phyloP scores from a whole-genome alignment of 2,113 vertebrate species.

The Dermatemys mawii region DNA sequence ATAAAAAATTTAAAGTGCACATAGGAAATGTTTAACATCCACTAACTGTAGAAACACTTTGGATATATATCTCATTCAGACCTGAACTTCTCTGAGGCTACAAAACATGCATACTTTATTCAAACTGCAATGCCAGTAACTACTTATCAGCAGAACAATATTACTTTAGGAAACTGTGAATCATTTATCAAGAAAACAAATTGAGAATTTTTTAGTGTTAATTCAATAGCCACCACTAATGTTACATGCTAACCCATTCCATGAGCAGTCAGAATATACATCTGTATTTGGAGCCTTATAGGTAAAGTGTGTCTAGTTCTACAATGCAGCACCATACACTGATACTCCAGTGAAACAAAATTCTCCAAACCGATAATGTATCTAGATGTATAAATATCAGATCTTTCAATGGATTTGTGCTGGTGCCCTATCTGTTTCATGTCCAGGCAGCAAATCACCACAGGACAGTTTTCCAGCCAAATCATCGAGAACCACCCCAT shows the following conservation, averaged over 20 bases:
- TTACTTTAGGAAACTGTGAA: conserved; percentile 18
- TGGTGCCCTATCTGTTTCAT: too few relatives aligned
- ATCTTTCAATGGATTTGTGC: too few relatives aligned
- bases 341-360: too few relatives aligned
- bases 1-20: neutral
- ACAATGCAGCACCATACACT: too few relatives aligned
- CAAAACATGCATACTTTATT: neutral
- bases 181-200: neutral
- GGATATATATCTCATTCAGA: conserved; percentile 8
- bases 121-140: conserved; percentile 11
- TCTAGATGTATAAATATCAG: too few relatives aligned
- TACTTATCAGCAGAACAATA: conserved; percentile 20
- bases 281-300: conserved; percentile 67
- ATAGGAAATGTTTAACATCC: conserved; percentile 38
- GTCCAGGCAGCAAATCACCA: too few relatives aligned
- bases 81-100: neutral
- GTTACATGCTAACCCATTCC: conserved; percentile 19
- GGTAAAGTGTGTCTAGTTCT: too few relatives aligned
- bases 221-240: conserved; percentile 49
- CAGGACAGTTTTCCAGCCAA: too few relatives aligned
- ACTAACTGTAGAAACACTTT: conserved; percentile 39
- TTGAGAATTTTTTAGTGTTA: neutral
- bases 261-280: conserved; percentile 46
- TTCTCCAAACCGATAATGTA: too few relatives aligned
- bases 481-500: too few relatives aligned